Evolutionary conservation across 92 coral and sea anemone species (phyloP).

Genomic region (Bergia puertoricense): DNA sequence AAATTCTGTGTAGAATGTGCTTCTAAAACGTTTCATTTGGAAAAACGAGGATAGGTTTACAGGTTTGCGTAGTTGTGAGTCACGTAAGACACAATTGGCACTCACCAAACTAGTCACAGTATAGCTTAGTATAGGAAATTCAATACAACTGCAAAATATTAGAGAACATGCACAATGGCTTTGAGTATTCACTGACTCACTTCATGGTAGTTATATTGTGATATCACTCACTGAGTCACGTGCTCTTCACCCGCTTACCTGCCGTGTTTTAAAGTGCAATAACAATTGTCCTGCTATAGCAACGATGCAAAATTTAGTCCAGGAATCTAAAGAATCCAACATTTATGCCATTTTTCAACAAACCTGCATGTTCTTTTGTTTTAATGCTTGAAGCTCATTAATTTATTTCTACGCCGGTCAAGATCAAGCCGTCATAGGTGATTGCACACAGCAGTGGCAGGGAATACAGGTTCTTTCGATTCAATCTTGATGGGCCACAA

Average conservation of each 20-base stretch:
- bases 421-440: neutral
- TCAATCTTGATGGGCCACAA: too few relatives aligned
- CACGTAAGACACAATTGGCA: neutral
- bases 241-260: neutral
- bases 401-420: too few relatives aligned
- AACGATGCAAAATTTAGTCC: neutral
- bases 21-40: neutral
- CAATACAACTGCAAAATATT: too few relatives aligned
- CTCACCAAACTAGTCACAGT: neutral
- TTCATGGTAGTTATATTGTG: neutral
- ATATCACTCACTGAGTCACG: neutral
- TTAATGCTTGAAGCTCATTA: neutral
- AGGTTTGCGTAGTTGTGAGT: too few relatives aligned
- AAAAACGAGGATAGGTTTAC: too few relatives aligned
- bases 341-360: neutral
- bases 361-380: neutral
- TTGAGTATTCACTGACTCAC: neutral
- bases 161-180: neutral
- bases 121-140: too few relatives aligned
- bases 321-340: neutral
- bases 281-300: neutral
- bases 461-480: too few relatives aligned
- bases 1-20: neutral
- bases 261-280: too few relatives aligned
- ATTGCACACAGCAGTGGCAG: neutral